These are phyloP conservation scores for Linurgus olivaceus DNA, from an alignment of 2,797 vertebrate species.

Conservation along the genomic window DNA sequence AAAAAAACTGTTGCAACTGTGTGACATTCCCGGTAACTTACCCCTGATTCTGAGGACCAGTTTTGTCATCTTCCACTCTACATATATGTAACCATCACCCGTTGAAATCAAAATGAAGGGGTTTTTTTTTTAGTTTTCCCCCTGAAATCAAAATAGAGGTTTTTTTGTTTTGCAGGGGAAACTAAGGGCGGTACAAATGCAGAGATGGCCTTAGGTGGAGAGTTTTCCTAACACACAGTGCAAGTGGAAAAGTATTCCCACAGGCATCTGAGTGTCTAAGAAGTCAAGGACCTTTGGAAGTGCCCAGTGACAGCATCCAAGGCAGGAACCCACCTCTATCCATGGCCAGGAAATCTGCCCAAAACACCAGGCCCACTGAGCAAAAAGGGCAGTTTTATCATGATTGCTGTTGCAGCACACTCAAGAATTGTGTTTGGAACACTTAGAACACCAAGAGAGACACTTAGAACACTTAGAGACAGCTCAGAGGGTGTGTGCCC, in stretches of 20 bases:
- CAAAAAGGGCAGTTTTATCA: not conserved
- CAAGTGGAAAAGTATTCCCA: not conserved
- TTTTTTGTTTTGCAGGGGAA: not conserved
- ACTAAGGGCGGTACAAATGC: not conserved
- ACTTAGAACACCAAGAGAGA: not conserved
- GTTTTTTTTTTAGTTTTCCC: no score
- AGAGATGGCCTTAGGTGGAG: not conserved
- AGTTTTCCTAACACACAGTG: not conserved
- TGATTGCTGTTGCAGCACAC: rapidly evolving
- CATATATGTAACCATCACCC: not conserved
- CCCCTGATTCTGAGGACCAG: not conserved
- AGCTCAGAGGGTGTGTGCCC: not conserved
- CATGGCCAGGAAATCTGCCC: rapidly evolving
- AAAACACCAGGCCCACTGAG: not conserved
- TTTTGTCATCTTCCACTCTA: not conserved
- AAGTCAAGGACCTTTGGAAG: not conserved
- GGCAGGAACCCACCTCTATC: not conserved
- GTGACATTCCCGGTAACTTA: not conserved
- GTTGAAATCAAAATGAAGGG: not conserved
- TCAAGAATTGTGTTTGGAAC: not conserved
- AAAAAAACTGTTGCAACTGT: not conserved
- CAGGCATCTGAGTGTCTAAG: not conserved
- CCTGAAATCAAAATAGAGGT: not conserved
- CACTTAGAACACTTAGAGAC: no score
- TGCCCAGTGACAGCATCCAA: not conserved